Evolutionary conservation across 1,140 invertebrate genomes (phyloP), one percentile per base, ranked within the genome.

Genomic region (Diabrotica undecimpunctata): DNA sequence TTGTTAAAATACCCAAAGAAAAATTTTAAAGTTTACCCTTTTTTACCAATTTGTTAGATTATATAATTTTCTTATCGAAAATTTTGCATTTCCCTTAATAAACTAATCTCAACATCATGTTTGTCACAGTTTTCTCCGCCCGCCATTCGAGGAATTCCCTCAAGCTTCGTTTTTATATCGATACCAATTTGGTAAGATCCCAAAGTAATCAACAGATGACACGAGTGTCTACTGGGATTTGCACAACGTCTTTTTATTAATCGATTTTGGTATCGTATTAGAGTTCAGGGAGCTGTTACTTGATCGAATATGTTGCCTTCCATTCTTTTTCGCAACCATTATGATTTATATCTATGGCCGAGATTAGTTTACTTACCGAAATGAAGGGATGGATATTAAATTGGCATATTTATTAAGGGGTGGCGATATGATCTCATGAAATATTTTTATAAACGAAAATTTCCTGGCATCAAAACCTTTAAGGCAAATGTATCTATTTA

Each of bases 231-330:
- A n/a, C 39, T 38, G 69, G 69, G 69, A 68, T 68, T 70, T 70
- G 67, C 61, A 70, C 65, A 70, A 68, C 66, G 65, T 70, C 64
- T 70, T 68, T 68, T 70, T 70, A 70, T 70, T 70, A 70, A 70
- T 70, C 69, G 69, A 70, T 70, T 70, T 66, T 61, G 69, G 65
- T 66, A 56, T 13, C 8, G 69, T 62, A 70, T 70, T 68, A 61
- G 65, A 60, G 69, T 61, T 60, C 38, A 38, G 69, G 69, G 69
- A 65, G 64, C 52, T 54, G 66, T 70, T 61, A 37, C 56, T 59
- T 59, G 36, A 59, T 41, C 35, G 12, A 59, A 36, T 39, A 35
- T 9, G 12, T 35, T 35, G 12, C 12, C 9, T 54, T 54, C 54
- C 12, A 54, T 14, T 35, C 35, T 13, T 54, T 54, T 54, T 54